Base-by-base conservation (phyloP, 2,888 invertebrate genomes). In the Lithophane socia region DNA sequence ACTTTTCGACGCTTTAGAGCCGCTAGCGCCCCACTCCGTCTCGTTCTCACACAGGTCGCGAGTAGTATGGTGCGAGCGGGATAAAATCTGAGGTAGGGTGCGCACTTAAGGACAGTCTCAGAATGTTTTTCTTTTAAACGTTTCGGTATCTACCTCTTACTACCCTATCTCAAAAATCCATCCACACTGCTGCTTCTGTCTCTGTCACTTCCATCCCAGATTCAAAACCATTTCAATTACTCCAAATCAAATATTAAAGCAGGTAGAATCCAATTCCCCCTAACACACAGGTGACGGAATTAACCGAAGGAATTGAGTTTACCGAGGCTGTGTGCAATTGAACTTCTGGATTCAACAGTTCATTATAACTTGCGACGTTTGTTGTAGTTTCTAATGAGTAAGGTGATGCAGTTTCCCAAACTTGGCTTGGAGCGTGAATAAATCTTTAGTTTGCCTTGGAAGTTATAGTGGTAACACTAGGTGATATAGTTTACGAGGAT, bases 341-440 rank as follows among this genome's bases (percentile, higher is more conserved):
- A 77, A 79, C 75, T 81, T 54, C 80, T 77, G 18, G 29, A 65
- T 73, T 58, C 56, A 79, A 83, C 78, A 80, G 74, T 88, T 87
- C 80, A 90, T 90, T 90, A 90, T 77, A 90, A 90, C 83, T 89
- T 89, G 77, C 47, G 58, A 84, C 60, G 54, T 61, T 72, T 64
- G 80, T 79, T 60, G 61, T 66, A 82, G 63, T 85, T 79, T 68
- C 18, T 65, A 70, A 80, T 76, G 61, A 83, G 73, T 66, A 58
- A 78, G 63, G 56, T 73, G 63, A 73, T 81, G 61, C 75, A 82
- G 80, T 81, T 82, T 4, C n/a, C 56, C n/a, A n/a, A 83, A 83
- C 83, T 81, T 80, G 24, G 52, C 44, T 76, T 54, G 65, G 24
- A 8, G 61, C 58, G 3, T 42, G 63, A 71, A 65, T 80, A 71